A percentile compares a stretch with the other conserved stretches of the same genome.
phyloP scores from a whole-genome alignment of 2,797 vertebrate species.

The Trematomus bernacchii region DNA sequence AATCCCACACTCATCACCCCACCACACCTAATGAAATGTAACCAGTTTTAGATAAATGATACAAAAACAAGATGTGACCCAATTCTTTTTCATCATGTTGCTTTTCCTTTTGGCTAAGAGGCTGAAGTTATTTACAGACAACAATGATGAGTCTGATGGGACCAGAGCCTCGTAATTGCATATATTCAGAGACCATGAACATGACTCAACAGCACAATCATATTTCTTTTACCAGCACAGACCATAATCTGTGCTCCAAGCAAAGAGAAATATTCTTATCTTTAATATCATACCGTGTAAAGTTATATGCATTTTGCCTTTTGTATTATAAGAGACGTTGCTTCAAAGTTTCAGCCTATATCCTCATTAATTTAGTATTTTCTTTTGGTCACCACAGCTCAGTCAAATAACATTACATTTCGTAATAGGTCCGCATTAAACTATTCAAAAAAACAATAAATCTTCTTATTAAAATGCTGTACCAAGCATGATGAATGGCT shows the following conservation, averaged over 20 bases:
- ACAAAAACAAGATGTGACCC: slow-evolving; percentile 47
- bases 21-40: slow-evolving; percentile 61
- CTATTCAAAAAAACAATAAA: background rate
- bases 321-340: background rate
- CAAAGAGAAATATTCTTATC: background rate
- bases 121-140: slow-evolving; percentile 62
- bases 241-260: slow-evolving; percentile 25
- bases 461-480: background rate
- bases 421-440: too few relatives aligned
- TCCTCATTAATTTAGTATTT: background rate
- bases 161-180: slow-evolving; percentile 48
- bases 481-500: background rate
- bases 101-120: slow-evolving; percentile 52
- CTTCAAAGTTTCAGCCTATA: too few relatives aligned
- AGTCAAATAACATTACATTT: background rate
- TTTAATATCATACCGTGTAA: background rate
- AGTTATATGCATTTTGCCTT: background rate
- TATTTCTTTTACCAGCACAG: slow-evolving; percentile 18
- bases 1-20: slow-evolving; percentile 48
- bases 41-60: slow-evolving; percentile 48
- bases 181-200: slow-evolving; percentile 39
- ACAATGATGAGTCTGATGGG: slow-evolving; percentile 50
- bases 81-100: slow-evolving; percentile 27
- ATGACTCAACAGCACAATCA: slow-evolving; percentile 41
- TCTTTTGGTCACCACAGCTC: background rate